These are phyloP conservation scores for Watsonalla cultraria DNA, from an alignment of 2,888 invertebrate species.

Conservation along the genomic window DNA sequence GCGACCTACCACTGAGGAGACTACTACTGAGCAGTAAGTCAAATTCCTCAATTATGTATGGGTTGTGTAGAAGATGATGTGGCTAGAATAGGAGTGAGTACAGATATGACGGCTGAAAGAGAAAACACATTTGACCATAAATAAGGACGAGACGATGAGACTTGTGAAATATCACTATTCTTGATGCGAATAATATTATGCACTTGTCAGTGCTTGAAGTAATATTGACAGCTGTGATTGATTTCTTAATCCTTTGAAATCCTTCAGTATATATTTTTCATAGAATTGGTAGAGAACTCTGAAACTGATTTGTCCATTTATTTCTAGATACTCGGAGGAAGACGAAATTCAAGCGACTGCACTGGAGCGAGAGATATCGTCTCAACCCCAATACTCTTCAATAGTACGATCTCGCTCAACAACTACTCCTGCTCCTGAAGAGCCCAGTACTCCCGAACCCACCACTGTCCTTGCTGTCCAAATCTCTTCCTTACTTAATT, in stretches of 20 bases:
- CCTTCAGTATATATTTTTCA: too few species aligned
- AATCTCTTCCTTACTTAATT: slow-evolving; percentile 66
- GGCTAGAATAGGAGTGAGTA: too few species aligned
- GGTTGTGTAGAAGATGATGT: neutral
- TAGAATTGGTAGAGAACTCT: neutral
- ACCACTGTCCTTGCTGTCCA: slow-evolving; percentile 67
- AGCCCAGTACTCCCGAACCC: slow-evolving; percentile 47
- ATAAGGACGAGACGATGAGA: too few species aligned
- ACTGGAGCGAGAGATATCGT: slow-evolving; percentile 65
- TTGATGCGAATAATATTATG: too few species aligned
- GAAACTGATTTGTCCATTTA: neutral
- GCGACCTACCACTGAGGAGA: slow-evolving; percentile 70
- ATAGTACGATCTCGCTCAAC: slow-evolving; percentile 58
- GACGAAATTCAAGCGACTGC: slow-evolving; percentile 55
- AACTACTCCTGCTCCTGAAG: slow-evolving; percentile 37
- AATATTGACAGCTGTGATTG: too few species aligned
- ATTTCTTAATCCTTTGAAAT: too few species aligned
- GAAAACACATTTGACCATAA: too few species aligned
- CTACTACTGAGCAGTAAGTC: slow-evolving; percentile 72
- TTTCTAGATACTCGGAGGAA: slow-evolving; percentile 50
- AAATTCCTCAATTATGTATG: neutral
- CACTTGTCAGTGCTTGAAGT: too few species aligned
- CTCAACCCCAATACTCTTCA: slow-evolving; percentile 64
- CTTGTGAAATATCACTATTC: too few species aligned
- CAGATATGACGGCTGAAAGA: too few species aligned